Evolutionary conservation across 1,140 invertebrate genomes (phyloP), one percentile per base, ranked within the genome.

Genomic region (Cataglyphis hispanica): DNA sequence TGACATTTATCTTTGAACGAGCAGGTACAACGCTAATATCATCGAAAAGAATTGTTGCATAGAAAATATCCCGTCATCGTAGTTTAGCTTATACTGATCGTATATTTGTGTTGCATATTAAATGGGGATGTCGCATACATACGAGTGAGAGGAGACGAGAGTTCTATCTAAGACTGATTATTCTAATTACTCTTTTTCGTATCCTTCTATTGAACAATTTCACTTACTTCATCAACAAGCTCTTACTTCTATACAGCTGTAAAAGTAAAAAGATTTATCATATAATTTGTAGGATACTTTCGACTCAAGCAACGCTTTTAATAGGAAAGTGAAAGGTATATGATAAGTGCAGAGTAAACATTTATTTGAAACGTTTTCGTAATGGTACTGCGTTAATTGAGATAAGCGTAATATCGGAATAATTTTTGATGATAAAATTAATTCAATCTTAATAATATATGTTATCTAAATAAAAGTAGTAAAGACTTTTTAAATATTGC

Each of bases 141-240:
- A 31, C 25, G 25, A 22, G 19, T 50, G 40, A 69, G 25, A 81
- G 19, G n/a, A 37, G 7, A 43, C 10, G 63, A 34, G 63, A 34
- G 13, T 56, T 80, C 16, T 56, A 19, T 80, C 46, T 56, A 72
- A 69, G 77, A 80, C 77, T 67, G 61, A 80, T 78, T 37, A 64
- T 64, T 78, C 34, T 60, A 40, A 61, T 76, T 50, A 27, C 3
- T 46, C 27, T 78, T 43, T n/a, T 46, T 34, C n/a, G 11, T 50
- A 53, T 46, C 19, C 19, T 63, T 27, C 25, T 16, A 50, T 1
- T 0, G 4, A 50, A 50, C 46, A 50, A 50, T 50, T 50, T 50
- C 4, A 50, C 4, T 1, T 31, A 13, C 5, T 74, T 74, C 16
- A 34, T 58, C 19, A n/a, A 34, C 10, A 8, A 50, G 16, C 16